phyloP scores from a whole-genome alignment of 1,140 invertebrate species.

The Heterodera schachtii region DNA sequence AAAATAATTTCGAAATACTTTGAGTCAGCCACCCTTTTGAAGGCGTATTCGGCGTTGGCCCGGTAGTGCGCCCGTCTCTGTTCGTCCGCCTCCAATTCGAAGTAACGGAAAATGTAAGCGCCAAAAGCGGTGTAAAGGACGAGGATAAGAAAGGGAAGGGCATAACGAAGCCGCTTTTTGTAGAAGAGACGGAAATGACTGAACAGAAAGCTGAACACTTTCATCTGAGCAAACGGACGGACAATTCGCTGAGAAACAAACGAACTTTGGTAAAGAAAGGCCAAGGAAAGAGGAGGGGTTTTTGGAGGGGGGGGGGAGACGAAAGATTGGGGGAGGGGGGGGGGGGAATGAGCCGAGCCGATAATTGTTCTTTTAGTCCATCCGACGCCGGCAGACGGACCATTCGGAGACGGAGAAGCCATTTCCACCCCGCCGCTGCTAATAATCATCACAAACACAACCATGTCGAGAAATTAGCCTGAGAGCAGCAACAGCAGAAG shows the following conservation, averaged over 20 bases:
- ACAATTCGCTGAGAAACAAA: not conserved
- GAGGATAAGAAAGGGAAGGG: slow-evolving; percentile 50
- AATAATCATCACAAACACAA: not conserved
- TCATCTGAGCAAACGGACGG: not conserved
- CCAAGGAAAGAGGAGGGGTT: not conserved
- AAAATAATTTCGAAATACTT: too few species aligned
- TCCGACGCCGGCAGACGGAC: not conserved
- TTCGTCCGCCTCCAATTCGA: slow-evolving; percentile 51
- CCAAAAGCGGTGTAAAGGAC: slow-evolving; percentile 51
- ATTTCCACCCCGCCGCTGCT: not conserved
- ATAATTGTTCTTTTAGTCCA: not conserved
- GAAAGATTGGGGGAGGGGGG: not conserved
- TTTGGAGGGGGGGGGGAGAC: not conserved
- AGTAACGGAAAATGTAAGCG: slow-evolving; percentile 51
- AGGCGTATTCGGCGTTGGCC: slow-evolving; percentile 54
- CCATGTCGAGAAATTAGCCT: not conserved
- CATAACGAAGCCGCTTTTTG: slow-evolving; percentile 50
- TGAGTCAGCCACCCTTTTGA: slow-evolving; percentile 47
- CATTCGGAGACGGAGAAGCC: too few species aligned
- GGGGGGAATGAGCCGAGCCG: not conserved
- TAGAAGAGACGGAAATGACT: slow-evolving; percentile 49
- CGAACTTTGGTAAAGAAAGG: not conserved
- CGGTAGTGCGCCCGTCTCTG: slow-evolving; percentile 44
- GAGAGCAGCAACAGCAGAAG: too few species aligned
- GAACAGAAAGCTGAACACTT: slow-evolving; percentile 37